Evolutionary conservation across 2,888 invertebrate species (phyloP), one percentile per base, ranked within the genome.

Genomic region (Pristionchus entomophagus): DNA sequence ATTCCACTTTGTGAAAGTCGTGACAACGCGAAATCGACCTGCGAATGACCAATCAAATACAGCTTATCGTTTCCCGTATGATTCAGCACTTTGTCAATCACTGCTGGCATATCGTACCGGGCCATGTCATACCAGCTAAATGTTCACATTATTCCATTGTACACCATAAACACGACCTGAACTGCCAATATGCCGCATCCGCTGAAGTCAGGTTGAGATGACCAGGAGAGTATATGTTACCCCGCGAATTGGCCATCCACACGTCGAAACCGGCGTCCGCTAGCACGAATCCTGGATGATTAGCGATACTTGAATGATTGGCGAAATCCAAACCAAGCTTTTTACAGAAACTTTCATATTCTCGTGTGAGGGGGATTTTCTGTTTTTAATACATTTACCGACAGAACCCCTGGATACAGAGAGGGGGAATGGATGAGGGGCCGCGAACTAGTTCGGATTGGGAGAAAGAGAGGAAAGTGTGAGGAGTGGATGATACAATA

Each of bases 121-220:
- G 78, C 78, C 78, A 80, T 80, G 19, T 80, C 78, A 19, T 80
- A 49, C 78, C 78, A 80, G 4, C 78, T 80, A 78, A 14, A 32
- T 8, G 14, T 12, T 10, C 32, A 3, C 10, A 59, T 5, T 59
- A 59, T 59, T 59, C 1, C 51, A 17, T 51, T 51, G 12, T 51
- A 17, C 51, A n/a, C n/a, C n/a, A n/a, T n/a, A n/a, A n/a, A n/a
- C n/a, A n/a, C n/a, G n/a, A 73, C 73, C 73, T 73, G 32, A 73
- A 73, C 26, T 45, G 29, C 73, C 73, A 73, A 8, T 73, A 73
- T 35, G 22, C 26, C 17, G 41, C 41, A 45, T 73, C 73, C 0
- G 73, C 41, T 4, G 73, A 38, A 10, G 38, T 73, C 5, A 41
- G 73, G 10, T 45, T 38, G 26, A 73, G n/a, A 45, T 73, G 73